phyloP scores from a whole-genome alignment of 2,113 vertebrate genomes.

The Nanorana parkeri region DNA sequence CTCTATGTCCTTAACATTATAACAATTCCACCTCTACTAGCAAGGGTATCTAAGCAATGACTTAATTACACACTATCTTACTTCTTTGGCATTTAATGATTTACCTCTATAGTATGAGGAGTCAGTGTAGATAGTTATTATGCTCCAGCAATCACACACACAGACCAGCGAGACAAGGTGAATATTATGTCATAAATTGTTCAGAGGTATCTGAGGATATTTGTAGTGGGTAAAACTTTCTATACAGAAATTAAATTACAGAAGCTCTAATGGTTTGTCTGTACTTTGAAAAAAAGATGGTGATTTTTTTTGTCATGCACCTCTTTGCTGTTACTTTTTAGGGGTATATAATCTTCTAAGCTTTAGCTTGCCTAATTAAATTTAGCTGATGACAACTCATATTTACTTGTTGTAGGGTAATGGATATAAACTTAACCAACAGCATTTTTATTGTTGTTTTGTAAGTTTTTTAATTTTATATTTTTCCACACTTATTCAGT shows the following conservation, averaged over 20 bases:
- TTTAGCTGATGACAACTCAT: too few relatives aligned
- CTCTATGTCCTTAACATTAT: conserved; percentile 31
- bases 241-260: background rate
- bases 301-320: too few relatives aligned
- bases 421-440: too few relatives aligned
- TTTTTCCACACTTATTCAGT: too few relatives aligned
- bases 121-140: conserved; percentile 36
- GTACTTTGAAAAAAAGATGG: too few relatives aligned
- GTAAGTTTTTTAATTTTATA: too few relatives aligned
- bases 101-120: conserved; percentile 26
- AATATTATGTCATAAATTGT: conserved; percentile 32
- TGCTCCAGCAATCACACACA: conserved; percentile 19
- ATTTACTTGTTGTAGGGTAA: too few relatives aligned
- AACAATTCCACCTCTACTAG: conserved; percentile 25
- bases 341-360: too few relatives aligned
- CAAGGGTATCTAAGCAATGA: conserved; percentile 22
- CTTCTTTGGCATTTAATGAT: conserved; percentile 40
- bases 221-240: background rate
- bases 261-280: background rate
- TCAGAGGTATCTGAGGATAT: conserved; percentile 41
- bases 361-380: too few relatives aligned
- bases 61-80: conserved; percentile 43
- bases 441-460: too few relatives aligned
- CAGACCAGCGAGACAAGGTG: conserved; percentile 22
- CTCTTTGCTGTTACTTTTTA: too few relatives aligned